These are phyloP conservation scores for Struthio camelus DNA, from an alignment of 2,113 vertebrate genomes.

Conservation along the genomic window DNA sequence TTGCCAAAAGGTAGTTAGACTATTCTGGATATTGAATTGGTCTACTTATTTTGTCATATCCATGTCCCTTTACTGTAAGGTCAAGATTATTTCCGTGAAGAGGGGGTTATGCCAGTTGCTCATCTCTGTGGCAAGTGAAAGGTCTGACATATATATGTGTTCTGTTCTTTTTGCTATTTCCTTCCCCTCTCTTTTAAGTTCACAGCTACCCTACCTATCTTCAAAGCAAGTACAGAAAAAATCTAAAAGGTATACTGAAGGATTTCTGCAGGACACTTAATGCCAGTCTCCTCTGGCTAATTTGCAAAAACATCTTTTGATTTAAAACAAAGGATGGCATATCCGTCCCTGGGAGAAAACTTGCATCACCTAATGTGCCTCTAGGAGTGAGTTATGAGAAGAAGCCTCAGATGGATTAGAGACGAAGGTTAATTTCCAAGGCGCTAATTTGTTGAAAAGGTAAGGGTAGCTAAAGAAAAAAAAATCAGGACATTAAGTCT, in stretches of 20 bases:
- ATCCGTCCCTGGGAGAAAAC: conserved; percentile 70
- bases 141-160: background rate
- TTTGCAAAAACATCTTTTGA: conserved; percentile 72
- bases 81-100: background rate
- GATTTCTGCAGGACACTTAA: conserved; percentile 64
- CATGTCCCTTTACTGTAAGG: background rate
- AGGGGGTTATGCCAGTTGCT: background rate
- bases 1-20: background rate
- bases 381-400: conserved; percentile 72
- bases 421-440: conserved; percentile 73
- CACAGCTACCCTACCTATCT: background rate
- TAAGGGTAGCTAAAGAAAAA: conserved; percentile 42
- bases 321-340: conserved; percentile 72
- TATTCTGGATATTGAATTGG: background rate
- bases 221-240: conserved; percentile 43
- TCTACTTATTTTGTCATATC: background rate
- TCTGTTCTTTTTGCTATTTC: background rate
- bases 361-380: conserved; percentile 56
- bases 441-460: conserved; percentile 74
- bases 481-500: background rate
- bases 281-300: conserved; percentile 61
- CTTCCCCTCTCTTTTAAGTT: background rate
- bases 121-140: background rate
- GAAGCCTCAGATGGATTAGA: conserved; percentile 67
- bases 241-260: conserved; percentile 39